Conservation (phyloP, 2,797 vertebrate species). For the Clarias pachynema region DNA sequence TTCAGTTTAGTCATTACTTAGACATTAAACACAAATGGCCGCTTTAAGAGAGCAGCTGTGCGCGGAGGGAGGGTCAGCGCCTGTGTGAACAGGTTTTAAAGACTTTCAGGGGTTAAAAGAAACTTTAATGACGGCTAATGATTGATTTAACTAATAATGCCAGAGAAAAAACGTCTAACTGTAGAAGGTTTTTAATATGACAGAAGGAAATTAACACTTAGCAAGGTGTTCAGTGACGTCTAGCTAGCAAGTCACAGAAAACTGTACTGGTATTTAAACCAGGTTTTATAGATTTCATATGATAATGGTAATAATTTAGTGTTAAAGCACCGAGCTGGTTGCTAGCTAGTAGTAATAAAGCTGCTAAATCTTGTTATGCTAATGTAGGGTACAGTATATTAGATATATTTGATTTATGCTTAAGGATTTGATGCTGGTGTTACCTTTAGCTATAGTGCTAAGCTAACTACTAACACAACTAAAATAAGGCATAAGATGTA, state of each 20-base stretch:
- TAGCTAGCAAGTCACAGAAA: not conserved
- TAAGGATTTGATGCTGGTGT: not conserved
- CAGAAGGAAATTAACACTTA: not conserved
- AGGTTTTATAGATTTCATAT: not conserved
- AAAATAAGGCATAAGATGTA: not conserved
- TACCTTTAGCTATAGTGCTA: not conserved
- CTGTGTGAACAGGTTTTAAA: not conserved
- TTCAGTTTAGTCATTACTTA: conserved; percentile 43
- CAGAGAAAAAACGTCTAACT: not conserved
- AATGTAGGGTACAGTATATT: not conserved
- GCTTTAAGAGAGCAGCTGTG: conserved; percentile 16
- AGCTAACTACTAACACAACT: not conserved
- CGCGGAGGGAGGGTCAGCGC: not conserved
- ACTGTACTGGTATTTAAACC: not conserved
- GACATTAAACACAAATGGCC: conserved; percentile 43
- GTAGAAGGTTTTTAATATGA: not conserved
- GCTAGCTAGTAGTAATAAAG: not conserved
- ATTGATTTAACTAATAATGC: not conserved
- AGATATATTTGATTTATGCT: not conserved
- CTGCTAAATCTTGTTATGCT: not conserved
- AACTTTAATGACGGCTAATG: not conserved
- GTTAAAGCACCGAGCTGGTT: not conserved
- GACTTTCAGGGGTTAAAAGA: not conserved
- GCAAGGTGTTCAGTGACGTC: not conserved
- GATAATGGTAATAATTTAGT: not conserved